Evolutionary conservation across 2,888 invertebrate species (phyloP), one percentile per base, ranked within the genome.

Genomic region (Phaonia tiefii): DNA sequence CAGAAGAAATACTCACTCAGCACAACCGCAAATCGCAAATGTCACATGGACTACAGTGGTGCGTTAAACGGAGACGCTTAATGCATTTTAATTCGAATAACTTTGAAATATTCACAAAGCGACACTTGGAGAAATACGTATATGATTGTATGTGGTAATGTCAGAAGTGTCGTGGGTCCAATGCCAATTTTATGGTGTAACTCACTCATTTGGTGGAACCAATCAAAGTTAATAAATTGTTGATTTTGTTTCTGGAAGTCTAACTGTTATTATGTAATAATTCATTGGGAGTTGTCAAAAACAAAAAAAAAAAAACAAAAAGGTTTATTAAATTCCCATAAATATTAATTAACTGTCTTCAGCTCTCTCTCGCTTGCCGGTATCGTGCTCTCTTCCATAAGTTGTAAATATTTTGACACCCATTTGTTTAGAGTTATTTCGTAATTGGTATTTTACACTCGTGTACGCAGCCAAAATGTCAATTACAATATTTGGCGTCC

Each of bases 231-330:
- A 31, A 71, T 75, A 74, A 75, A 44, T 67, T 71, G 56, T 17
- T 15, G 42, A 42, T 42, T 63, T 22, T 42, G 42, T 39, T n/a
- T n/a, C 51, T 20, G 73, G 49, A 63, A 69, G 58, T 7, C 69
- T 75, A 79, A 81, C 79, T 63, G 75, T 81, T 81, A 79, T 79
- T 79, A 65, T 65, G 20, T 42, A 78, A 81, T 77, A 77, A 80
- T 42, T 81, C 63, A 75, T 79, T 31, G 11, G 7, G 37, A 37
- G 42, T 63, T 39, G 13, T 25, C 26, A n/a, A 15, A 11, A 42
- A 22, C 31, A 58, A 42, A 22, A 31, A 58, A 31, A n/a, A 15
- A 11, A 42, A 22, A n/a, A 58, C 20, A 22, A 31, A 58, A 13
- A 22, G 5, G 39, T 63, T 42, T 42, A 42, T 63, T 42, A 63